Evolutionary conservation across 2,888 invertebrate species (phyloP).

Genomic region (Agrotis exclamationis): DNA sequence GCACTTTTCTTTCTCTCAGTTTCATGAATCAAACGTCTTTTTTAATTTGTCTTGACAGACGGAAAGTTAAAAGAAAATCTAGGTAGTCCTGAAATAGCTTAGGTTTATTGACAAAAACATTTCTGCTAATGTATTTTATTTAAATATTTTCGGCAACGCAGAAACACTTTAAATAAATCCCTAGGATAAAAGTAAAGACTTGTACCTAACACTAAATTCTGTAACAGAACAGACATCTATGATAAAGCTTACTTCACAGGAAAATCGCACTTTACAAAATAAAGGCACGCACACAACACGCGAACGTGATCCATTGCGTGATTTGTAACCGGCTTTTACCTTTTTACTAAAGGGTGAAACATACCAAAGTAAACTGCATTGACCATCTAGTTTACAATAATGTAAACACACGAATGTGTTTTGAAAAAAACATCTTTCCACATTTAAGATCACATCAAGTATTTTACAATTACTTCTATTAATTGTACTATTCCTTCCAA

Average conservation of each 20-base stretch:
- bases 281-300: slow-evolving; percentile 42
- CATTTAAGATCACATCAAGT: background rate
- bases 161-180: background rate
- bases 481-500: too few relatives aligned
- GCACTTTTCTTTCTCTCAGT: background rate
- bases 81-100: background rate
- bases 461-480: too few relatives aligned
- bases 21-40: background rate
- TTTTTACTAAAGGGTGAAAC: slow-evolving; percentile 22
- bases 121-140: background rate
- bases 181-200: slow-evolving; percentile 3
- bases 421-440: background rate
- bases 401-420: background rate
- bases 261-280: slow-evolving; percentile 27
- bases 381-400: background rate
- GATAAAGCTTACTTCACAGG: slow-evolving; percentile 14
- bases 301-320: slow-evolving; percentile 47
- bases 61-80: slow-evolving; percentile 7
- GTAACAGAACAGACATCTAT: background rate
- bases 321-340: slow-evolving; percentile 51
- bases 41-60: slow-evolving; percentile 7
- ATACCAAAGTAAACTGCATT: background rate
- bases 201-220: background rate
- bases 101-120: background rate
- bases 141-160: background rate